A percentile compares a stretch with the other conserved stretches of the same genome.
These are phyloP conservation scores for Entomobrya proxima DNA, from an alignment of 2,888 invertebrate genomes.

Conservation along the genomic window DNA sequence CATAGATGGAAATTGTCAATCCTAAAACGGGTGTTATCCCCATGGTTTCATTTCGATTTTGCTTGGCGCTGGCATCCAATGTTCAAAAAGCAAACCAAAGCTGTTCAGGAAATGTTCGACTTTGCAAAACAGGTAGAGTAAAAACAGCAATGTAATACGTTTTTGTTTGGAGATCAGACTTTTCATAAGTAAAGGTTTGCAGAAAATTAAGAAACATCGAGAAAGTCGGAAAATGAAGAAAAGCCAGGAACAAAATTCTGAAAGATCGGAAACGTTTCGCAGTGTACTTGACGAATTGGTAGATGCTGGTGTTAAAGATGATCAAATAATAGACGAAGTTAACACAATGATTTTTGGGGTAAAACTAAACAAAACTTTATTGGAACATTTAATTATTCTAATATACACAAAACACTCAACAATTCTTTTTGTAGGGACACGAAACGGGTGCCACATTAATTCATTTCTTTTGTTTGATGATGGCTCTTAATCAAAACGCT, in stretches of 20 bases:
- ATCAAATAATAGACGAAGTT: slow-evolving; percentile 4
- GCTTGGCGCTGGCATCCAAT: background rate
- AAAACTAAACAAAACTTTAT: background rate
- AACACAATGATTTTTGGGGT: slow-evolving; percentile 31
- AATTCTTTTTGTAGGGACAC: background rate
- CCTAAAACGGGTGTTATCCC: background rate
- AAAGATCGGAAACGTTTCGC: background rate
- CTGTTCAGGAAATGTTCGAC: background rate
- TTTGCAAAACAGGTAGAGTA: background rate
- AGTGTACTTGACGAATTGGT: background rate
- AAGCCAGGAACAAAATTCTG: too few species aligned
- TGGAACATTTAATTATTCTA: background rate
- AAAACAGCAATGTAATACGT: background rate
- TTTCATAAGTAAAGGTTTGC: background rate
- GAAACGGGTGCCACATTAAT: background rate
- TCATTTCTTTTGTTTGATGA: background rate
- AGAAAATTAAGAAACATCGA: background rate
- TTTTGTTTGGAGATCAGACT: background rate
- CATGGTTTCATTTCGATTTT: background rate
- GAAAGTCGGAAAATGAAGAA: too few species aligned
- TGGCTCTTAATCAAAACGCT: background rate
- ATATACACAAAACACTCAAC: background rate
- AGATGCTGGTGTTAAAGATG: background rate
- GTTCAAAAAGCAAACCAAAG: background rate
- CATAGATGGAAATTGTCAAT: slow-evolving; percentile 6